Conservation (phyloP, 2,888 invertebrate species). For the Ypsolopha scabrella region DNA sequence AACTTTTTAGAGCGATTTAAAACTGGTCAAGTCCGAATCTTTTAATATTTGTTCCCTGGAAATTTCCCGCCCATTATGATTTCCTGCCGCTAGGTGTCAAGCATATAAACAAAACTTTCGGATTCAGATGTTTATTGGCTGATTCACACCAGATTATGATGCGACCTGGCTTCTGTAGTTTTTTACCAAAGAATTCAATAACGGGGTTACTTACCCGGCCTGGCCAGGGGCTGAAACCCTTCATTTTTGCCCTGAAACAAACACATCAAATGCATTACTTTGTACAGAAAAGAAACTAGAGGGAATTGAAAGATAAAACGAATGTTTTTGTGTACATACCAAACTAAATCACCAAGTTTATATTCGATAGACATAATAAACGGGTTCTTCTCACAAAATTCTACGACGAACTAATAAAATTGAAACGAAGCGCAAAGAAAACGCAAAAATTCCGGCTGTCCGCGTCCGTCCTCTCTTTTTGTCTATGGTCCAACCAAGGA, state of each 20-base stretch:
- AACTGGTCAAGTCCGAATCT: constrained; percentile 7
- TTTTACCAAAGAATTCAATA: constrained; percentile 1
- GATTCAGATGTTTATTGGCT: not conserved
- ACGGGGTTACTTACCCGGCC: constrained; percentile 86
- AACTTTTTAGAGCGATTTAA: constrained; percentile 8
- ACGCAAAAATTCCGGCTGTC: constrained; percentile 18
- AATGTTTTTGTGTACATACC: constrained; percentile 41
- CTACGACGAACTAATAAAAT: constrained; percentile 54
- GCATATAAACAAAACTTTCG: not conserved
- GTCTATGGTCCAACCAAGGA: constrained; percentile 37
- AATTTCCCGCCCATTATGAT: constrained; percentile 37
- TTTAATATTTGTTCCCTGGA: not conserved
- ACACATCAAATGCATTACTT: constrained; percentile 19
- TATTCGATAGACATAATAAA: constrained; percentile 50
- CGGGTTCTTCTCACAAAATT: constrained; percentile 33
- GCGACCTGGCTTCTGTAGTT: not conserved
- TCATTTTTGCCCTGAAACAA: constrained; percentile 95
- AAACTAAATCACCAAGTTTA: constrained; percentile 69
- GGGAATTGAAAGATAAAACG: constrained; percentile 33
- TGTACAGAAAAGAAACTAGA: constrained; percentile 5
- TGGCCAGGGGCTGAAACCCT: constrained; percentile 97
- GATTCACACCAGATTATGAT: not conserved
- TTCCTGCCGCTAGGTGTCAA: constrained; percentile 4
- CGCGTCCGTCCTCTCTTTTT: constrained; percentile 16
- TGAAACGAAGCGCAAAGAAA: constrained; percentile 14